Evolutionary conservation across 2,888 invertebrate genomes (phyloP).

Genomic region (Rotaria magnacalcarata): DNA sequence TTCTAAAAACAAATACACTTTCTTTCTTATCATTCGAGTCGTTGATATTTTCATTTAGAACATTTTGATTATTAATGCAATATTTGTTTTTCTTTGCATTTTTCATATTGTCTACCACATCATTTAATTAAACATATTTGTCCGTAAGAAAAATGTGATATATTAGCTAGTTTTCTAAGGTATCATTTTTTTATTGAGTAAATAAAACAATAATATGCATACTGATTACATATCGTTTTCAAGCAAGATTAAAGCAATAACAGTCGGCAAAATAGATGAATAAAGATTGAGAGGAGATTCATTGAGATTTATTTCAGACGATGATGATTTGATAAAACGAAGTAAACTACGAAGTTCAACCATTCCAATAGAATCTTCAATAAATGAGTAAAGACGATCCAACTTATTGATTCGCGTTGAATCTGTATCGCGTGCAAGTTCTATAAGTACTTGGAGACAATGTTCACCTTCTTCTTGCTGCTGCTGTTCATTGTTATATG

Average conservation of each 20-base stretch:
- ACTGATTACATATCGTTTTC: constrained; percentile 12
- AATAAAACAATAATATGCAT: background rate
- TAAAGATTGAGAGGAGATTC: constrained; percentile 19
- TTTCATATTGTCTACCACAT: no score
- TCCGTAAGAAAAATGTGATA: no score
- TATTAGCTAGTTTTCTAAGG: no score
- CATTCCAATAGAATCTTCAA: constrained; percentile 33
- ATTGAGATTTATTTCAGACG: background rate
- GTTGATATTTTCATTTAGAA: no score
- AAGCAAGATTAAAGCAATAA: background rate
- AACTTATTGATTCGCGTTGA: background rate
- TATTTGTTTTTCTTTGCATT: no score
- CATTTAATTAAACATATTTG: no score
- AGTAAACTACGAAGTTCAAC: constrained; percentile 31
- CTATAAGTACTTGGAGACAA: background rate
- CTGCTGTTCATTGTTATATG: background rate
- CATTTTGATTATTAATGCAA: no score
- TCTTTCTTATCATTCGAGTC: no score
- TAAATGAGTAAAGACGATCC: background rate
- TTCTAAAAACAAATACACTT: background rate
- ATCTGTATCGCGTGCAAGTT: background rate
- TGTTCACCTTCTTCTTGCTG: background rate
- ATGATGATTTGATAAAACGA: background rate
- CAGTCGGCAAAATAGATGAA: background rate
- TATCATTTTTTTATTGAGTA: background rate